Percentiles rank a stretch among this genome's conserved stretches.
Evolutionary conservation across 2,113 vertebrate species (phyloP).

Genomic region (Hippocampus comes): DNA sequence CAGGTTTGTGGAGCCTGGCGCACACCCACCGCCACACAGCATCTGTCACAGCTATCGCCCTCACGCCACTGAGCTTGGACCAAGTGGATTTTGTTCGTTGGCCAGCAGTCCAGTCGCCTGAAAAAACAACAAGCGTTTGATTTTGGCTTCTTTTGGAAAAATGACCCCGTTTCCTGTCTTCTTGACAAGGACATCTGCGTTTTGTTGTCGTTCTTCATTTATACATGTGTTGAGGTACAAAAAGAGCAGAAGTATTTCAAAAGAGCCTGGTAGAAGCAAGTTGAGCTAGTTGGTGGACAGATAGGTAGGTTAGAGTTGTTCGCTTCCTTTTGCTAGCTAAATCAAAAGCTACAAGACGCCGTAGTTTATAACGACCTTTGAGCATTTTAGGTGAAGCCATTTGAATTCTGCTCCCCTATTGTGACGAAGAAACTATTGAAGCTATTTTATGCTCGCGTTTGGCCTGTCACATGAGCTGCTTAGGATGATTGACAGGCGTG

Average conservation of each 20-base stretch:
- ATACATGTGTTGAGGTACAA: background rate
- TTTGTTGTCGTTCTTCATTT: background rate
- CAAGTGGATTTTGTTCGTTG: constrained; percentile 2
- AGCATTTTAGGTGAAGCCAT: background rate
- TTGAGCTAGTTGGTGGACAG: background rate
- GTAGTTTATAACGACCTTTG: too few species aligned
- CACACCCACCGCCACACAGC: background rate
- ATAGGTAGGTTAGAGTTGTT: background rate
- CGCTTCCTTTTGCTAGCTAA: background rate
- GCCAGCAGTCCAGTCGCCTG: background rate
- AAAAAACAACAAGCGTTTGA: background rate
- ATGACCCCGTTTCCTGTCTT: background rate
- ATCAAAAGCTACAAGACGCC: background rate
- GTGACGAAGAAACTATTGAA: background rate
- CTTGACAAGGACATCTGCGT: background rate
- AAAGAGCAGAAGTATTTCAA: background rate
- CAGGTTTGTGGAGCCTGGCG: background rate
- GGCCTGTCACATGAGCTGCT: constrained; percentile 41
- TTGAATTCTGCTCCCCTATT: background rate
- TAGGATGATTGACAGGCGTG: constrained; percentile 57
- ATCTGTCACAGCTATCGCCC: background rate
- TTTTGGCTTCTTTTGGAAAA: background rate
- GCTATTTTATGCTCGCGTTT: background rate
- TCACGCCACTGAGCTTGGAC: background rate
- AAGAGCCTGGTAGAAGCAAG: too few species aligned